Evolutionary conservation across 30 jellyfish, hydroid and myxozoan species (phyloP), one percentile per base, ranked within the genome.

Genomic region (Pelagia noctiluca): DNA sequence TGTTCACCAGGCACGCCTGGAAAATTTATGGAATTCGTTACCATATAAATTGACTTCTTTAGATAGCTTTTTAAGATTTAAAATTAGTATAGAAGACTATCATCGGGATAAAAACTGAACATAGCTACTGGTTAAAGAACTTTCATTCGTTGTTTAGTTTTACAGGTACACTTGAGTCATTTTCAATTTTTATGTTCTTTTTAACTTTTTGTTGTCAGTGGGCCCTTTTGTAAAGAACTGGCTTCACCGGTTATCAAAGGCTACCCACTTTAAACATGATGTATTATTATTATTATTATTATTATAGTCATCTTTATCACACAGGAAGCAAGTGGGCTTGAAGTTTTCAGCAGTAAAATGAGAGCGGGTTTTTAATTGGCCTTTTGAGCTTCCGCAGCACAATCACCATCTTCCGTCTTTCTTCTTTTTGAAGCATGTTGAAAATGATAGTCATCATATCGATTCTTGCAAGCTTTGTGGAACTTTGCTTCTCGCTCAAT

Each of bases 391-490:
- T 8, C 12, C 12, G 57, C 16, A 5, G 8, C 57, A 5, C 12
- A 42, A 42, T 8, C 16, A 42, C 12, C 8, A 42, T 42, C 57
- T 5, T 42, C 57, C 12, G 57, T 42, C 16, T 42, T 42, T 42
- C 57, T 42, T 42, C 57, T 42, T 42, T 42, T 42, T 42, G 57
- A 42, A 42, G 57, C 57, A 8, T 16, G 8, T 42, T 42, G 8
- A 42, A 42, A 42, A 42, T 61, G 78, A 24, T 66, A 66, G 49
- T 66, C 49, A 33, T 66, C 78, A 33, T 66, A 66, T 30, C 53
- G 78, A 66, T 66, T 66, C 33, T 33, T 66, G 24, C 78, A 66
- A 24, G 23, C 49, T 66, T 66, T 66, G 24, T 66, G 78, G 24
- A 66, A 66, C 28, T 66, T 66, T 24, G 78, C 78, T 66, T 66